Conservation (phyloP, 2,113 vertebrate genomes). For the Trematomus loennbergii region DNA sequence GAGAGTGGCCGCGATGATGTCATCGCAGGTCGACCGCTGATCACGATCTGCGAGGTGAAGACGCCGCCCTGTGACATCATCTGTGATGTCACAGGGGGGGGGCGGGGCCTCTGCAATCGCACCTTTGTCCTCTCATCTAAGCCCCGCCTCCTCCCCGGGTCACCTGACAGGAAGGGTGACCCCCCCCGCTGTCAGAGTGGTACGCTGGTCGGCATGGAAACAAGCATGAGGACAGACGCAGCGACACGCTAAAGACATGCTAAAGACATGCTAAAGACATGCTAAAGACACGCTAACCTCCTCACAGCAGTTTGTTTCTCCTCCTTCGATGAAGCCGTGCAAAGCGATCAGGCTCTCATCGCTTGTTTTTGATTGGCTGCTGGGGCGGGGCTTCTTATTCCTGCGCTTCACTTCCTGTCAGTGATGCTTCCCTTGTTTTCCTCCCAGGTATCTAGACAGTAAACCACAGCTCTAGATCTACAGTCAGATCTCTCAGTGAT, state of each 20-base stretch:
- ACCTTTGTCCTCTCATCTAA: constrained; percentile 33
- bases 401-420: neutral
- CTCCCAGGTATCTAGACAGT: too few species aligned
- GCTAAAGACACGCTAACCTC: neutral
- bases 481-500: too few species aligned
- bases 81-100: neutral
- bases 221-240: constrained; percentile 30
- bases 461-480: too few species aligned
- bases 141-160: constrained; percentile 77
- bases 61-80: constrained; percentile 60
- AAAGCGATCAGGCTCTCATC: neutral
- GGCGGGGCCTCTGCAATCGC: constrained; percentile 7
- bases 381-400: neutral
- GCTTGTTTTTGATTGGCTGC: neutral
- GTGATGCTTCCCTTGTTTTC: neutral
- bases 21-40: constrained; percentile 56
- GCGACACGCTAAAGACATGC: too few species aligned
- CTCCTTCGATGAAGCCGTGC: constrained; percentile 13
- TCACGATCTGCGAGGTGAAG: constrained; percentile 86
- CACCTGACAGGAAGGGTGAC: constrained; percentile 84
- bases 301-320: constrained; percentile 32
- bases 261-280: too few species aligned
- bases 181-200: constrained; percentile 85
- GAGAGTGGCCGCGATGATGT: constrained; percentile 79
- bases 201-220: constrained; percentile 70